Conservation (phyloP, 2,113 vertebrate genomes). For the Scartelaos histophorus region DNA sequence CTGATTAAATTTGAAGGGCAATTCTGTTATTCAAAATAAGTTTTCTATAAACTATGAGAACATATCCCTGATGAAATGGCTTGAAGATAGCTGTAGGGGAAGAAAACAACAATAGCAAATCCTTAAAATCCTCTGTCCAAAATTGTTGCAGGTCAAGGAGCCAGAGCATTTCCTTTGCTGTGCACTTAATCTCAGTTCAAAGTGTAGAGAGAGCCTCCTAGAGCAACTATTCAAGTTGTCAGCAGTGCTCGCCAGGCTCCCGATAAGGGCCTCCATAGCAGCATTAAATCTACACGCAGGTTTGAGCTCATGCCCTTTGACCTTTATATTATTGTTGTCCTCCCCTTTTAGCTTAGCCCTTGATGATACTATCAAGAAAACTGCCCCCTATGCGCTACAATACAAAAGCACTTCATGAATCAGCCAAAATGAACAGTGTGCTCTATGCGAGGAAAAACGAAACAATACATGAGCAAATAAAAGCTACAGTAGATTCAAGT, state of each 20-base stretch:
- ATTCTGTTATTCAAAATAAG: constrained; percentile 5
- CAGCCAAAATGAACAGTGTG: constrained; percentile 32
- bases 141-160: constrained; percentile 11
- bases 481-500: constrained; percentile 1
- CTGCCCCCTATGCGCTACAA: constrained; percentile 15
- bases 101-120: background rate
- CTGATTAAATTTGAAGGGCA: constrained; percentile 20
- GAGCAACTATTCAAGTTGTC: constrained; percentile 10
- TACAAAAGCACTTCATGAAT: constrained; percentile 35
- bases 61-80: background rate
- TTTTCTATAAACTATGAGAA: background rate
- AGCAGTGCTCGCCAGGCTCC: constrained; percentile 2
- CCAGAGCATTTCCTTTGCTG: constrained; percentile 6
- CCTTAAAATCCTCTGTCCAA: background rate
- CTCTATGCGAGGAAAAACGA: background rate
- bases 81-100: constrained; percentile 2
- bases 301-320: constrained; percentile 42
- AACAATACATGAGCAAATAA: constrained; percentile 3
- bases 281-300: constrained; percentile 39
- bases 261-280: constrained; percentile 35
- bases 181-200: constrained; percentile 27
- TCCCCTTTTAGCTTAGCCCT: constrained; percentile 22
- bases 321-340: constrained; percentile 29
- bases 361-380: constrained; percentile 26
- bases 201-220: constrained; percentile 19